Conservation (phyloP, 2,113 vertebrate species). For the Reinhardtius hippoglossoides region DNA sequence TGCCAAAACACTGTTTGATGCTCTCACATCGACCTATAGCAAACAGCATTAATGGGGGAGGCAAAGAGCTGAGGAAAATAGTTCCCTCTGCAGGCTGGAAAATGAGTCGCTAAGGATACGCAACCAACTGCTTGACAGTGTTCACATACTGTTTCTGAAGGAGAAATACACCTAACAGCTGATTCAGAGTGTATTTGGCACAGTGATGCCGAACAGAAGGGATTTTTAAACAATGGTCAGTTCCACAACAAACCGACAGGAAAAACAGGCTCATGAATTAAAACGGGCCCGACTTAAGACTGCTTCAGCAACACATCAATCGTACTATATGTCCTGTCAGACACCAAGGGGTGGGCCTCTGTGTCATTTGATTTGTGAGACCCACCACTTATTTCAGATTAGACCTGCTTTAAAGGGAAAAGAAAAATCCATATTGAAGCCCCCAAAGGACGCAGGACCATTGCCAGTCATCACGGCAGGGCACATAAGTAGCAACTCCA, state of each 20-base stretch:
- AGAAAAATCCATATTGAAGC: constrained; percentile 75
- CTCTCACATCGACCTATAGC: constrained; percentile 30
- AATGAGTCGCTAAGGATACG: constrained; percentile 24
- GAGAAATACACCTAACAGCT: not conserved
- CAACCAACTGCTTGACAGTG: not conserved
- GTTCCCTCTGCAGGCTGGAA: constrained; percentile 32
- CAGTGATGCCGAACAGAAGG: constrained; percentile 32
- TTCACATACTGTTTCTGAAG: constrained; percentile 32
- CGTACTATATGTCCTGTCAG: constrained; percentile 44
- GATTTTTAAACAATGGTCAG: constrained; percentile 63
- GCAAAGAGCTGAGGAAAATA: constrained; percentile 26
- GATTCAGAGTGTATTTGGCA: constrained; percentile 23
- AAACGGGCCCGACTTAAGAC: not conserved
- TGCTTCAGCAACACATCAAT: constrained; percentile 56
- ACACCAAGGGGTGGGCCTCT: constrained; percentile 63
- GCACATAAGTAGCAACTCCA: not conserved
- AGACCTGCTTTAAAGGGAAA: constrained; percentile 60
- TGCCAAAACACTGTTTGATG: constrained; percentile 63
- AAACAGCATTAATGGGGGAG: constrained; percentile 61
- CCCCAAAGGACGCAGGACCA: constrained; percentile 65
- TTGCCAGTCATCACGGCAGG: constrained; percentile 16
- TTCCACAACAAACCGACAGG: constrained; percentile 58
- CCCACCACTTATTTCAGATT: constrained; percentile 72
- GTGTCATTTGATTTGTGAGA: constrained; percentile 69
- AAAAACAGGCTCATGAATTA: constrained; percentile 61